A percentile compares a stretch with the other conserved stretches of the same genome.
Evolutionary conservation across 2,797 vertebrate genomes (phyloP).

Genomic region (Anabacerthia variegaticeps): DNA sequence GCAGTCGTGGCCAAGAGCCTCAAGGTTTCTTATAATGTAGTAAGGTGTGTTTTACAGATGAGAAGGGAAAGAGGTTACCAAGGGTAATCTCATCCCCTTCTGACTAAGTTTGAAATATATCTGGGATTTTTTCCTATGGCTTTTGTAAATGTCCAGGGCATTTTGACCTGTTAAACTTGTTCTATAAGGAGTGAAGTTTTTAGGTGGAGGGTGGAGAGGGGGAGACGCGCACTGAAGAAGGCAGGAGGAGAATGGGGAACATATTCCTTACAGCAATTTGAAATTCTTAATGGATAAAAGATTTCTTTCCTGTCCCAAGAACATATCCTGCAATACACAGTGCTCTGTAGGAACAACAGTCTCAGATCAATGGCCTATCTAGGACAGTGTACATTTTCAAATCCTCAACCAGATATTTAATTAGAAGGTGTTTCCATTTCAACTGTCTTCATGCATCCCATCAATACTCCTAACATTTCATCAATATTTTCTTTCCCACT

Average conservation of each 20-base stretch:
- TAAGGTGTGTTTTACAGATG: background rate
- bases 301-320: background rate
- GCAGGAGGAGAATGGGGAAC: background rate
- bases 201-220: accelerated
- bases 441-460: background rate
- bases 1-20: background rate
- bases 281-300: background rate
- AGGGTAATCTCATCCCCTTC: background rate
- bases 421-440: slow-evolving; percentile 23
- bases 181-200: background rate
- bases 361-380: background rate
- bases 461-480: background rate
- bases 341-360: background rate
- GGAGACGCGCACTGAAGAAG: background rate
- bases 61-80: background rate
- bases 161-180: background rate
- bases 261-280: background rate
- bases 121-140: background rate
- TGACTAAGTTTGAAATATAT: background rate
- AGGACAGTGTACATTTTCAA: background rate
- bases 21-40: background rate
- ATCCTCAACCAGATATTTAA: background rate
- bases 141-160: background rate
- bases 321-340: background rate
- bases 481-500: slow-evolving; percentile 19